These are phyloP conservation scores for Cheilosia pagana DNA, from an alignment of 2,888 invertebrate genomes.

Conservation along the genomic window DNA sequence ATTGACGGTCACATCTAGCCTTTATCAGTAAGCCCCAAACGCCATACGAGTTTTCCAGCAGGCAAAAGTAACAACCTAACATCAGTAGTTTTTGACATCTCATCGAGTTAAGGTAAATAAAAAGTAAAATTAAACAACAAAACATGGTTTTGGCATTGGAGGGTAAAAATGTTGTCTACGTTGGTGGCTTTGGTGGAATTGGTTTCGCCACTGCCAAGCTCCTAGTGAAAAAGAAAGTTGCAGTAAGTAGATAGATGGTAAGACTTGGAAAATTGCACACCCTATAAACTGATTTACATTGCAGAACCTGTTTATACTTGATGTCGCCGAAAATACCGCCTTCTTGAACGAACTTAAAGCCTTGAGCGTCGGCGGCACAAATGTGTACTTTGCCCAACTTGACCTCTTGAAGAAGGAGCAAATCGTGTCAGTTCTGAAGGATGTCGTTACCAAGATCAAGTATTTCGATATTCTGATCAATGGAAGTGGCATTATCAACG, in stretches of 20 bases:
- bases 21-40: not conserved
- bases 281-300: not conserved
- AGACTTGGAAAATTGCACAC: too few species aligned
- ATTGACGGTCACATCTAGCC: not conserved
- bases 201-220: conserved; percentile 76
- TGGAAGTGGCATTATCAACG: conserved; percentile 77
- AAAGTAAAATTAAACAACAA: not conserved
- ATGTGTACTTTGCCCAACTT: conserved; percentile 43
- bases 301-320: conserved; percentile 76
- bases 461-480: conserved; percentile 76
- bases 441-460: conserved; percentile 30
- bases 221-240: conserved; percentile 68
- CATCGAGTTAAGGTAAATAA: conserved; percentile 17
- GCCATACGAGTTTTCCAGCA: conserved; percentile 22
- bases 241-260: conserved; percentile 55
- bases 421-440: conserved; percentile 46
- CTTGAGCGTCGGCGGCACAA: conserved; percentile 21
- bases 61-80: conserved; percentile 2
- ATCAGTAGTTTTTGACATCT: conserved; percentile 37
- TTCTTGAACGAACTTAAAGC: conserved; percentile 27
- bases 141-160: conserved; percentile 49
- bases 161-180: conserved; percentile 76
- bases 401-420: conserved; percentile 54
- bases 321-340: conserved; percentile 66
- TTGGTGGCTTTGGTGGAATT: conserved; percentile 78